Evolutionary conservation across 2,888 invertebrate species (phyloP).

Genomic region (Encarsia formosa): DNA sequence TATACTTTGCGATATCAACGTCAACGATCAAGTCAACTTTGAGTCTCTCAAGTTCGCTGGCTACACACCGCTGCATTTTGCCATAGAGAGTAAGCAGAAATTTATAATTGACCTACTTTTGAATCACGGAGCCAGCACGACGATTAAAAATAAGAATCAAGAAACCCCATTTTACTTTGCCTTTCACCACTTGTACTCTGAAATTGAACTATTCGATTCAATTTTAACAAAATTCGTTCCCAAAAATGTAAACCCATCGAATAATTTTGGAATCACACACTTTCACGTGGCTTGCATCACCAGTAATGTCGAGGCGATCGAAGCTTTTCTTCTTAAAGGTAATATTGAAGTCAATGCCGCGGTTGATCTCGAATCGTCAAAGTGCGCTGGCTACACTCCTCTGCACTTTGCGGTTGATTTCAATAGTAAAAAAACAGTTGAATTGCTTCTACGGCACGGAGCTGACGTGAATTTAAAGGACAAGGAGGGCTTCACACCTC

Average conservation of each 20-base stretch:
- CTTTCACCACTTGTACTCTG: slow-evolving; percentile 5
- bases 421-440: slow-evolving; percentile 2
- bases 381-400: slow-evolving; percentile 12
- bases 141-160: slow-evolving; percentile 8
- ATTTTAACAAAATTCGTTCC: slow-evolving; percentile 4
- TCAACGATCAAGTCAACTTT: slow-evolving; percentile 4
- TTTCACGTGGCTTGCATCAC: slow-evolving; percentile 12
- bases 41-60: slow-evolving; percentile 2
- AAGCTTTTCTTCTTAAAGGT: slow-evolving; percentile 5
- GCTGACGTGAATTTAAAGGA: slow-evolving; percentile 5
- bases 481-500: slow-evolving; percentile 10
- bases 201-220: background rate
- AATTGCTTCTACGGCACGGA: slow-evolving; percentile 9
- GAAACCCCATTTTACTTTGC: slow-evolving; percentile 12
- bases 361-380: slow-evolving; percentile 3
- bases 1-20: background rate
- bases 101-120: slow-evolving; percentile 7
- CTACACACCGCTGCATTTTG: slow-evolving; percentile 16
- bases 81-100: slow-evolving; percentile 3
- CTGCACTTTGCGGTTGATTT: slow-evolving; percentile 16
- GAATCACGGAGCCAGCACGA: slow-evolving; percentile 6
- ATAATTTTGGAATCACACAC: slow-evolving; percentile 9
- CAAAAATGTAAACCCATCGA: slow-evolving; percentile 8
- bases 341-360: background rate
- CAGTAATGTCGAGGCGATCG: background rate